Evolutionary conservation across 2,888 invertebrate genomes (phyloP).

Genomic region (Melolontha melolontha): DNA sequence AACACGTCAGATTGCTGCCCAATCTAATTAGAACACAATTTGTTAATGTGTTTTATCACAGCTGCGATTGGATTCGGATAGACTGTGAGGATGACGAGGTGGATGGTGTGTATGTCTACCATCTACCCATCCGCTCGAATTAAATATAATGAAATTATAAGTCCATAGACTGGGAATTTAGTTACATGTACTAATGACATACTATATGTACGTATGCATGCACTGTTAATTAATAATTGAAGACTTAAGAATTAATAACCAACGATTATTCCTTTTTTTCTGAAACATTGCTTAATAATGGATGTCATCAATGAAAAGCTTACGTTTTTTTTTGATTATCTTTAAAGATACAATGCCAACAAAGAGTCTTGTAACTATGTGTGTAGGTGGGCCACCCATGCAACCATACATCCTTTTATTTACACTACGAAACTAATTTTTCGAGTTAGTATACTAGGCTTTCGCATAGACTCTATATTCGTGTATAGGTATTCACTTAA

Average conservation of each 20-base stretch:
- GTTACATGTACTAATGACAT: constrained; percentile 36
- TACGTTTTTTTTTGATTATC: background rate
- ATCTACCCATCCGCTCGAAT: constrained; percentile 57
- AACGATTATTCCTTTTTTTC: background rate
- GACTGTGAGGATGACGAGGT: constrained; percentile 38
- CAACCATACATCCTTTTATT: too few species aligned
- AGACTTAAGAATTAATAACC: background rate
- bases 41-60: constrained; percentile 67
- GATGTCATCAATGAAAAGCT: too few species aligned
- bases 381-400: background rate
- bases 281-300: background rate
- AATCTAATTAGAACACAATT: constrained; percentile 67
- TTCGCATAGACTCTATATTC: too few species aligned
- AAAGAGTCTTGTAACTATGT: background rate
- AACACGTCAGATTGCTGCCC: constrained; percentile 66
- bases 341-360: background rate
- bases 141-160: constrained; percentile 61
- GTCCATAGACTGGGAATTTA: constrained; percentile 54
- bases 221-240: constrained; percentile 3
- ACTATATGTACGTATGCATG: constrained; percentile 12
- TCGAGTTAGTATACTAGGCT: too few species aligned
- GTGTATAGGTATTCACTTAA: too few species aligned
- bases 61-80: constrained; percentile 62
- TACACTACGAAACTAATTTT: too few species aligned
- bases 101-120: constrained; percentile 42